A percentile compares a stretch with the other conserved stretches of the same genome.
Evolutionary conservation across 2,113 vertebrate genomes (phyloP).

Genomic region (Todiramphus chloris): DNA sequence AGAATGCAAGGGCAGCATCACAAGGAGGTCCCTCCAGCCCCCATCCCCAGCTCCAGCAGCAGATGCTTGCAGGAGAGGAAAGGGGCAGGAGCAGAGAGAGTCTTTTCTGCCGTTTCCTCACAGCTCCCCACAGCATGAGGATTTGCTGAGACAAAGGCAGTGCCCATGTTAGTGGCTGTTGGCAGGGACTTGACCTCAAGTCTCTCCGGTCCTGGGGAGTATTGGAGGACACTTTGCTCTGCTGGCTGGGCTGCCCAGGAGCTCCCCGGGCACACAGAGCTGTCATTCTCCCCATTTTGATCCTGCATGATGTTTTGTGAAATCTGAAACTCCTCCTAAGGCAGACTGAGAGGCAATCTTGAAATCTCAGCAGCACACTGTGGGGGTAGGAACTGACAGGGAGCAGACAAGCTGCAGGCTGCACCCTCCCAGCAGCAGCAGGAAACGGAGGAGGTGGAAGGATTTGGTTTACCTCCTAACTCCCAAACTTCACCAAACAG

Average conservation of each 20-base stretch:
- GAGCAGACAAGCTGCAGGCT: not conserved
- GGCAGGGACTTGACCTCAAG: not conserved
- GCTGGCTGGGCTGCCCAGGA: not conserved
- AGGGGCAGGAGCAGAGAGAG: rapidly evolving
- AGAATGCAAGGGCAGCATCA: not conserved
- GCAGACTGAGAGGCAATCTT: not conserved
- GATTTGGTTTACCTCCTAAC: not conserved
- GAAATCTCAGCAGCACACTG: not conserved
- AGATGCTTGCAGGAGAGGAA: not conserved
- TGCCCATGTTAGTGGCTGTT: rapidly evolving
- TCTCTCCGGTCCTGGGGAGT: not conserved
- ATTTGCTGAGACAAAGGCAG: not conserved
- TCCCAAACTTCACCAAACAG: not conserved
- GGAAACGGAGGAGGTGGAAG: not conserved
- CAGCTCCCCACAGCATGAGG: not conserved
- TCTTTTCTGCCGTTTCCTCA: not conserved
- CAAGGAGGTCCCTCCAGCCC: not conserved
- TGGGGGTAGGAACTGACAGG: not conserved
- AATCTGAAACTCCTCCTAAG: not conserved
- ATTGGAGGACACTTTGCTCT: not conserved
- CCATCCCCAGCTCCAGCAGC: not conserved
- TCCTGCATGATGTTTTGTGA: not conserved
- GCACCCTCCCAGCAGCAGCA: rapidly evolving
- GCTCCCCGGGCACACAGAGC: not conserved
- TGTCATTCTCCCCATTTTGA: not conserved